Evolutionary conservation across 2,113 vertebrate species (phyloP).

Genomic region (Channa argus): DNA sequence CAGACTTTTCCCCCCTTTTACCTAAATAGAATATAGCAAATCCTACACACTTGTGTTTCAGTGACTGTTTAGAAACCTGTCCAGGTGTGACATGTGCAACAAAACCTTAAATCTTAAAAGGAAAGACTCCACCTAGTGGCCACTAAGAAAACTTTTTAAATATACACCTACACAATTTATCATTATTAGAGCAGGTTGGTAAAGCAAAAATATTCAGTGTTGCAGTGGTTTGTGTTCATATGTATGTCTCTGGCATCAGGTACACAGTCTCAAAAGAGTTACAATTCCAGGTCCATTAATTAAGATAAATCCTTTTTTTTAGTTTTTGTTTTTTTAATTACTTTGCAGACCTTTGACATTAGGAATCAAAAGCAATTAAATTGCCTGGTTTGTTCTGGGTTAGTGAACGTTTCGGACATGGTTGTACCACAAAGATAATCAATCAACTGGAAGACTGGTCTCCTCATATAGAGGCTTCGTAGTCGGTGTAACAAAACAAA

Average conservation of each 20-base stretch:
- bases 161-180: too few species aligned
- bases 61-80: background rate
- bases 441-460: conserved; percentile 6
- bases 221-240: background rate
- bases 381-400: conserved; percentile 18
- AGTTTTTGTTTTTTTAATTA: conserved; percentile 50
- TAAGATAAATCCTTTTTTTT: conserved; percentile 5
- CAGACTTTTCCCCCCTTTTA: background rate
- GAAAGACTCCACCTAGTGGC: conserved; percentile 45
- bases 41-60: background rate
- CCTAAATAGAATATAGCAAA: background rate
- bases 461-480: background rate
- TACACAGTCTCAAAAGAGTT: background rate
- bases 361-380: conserved; percentile 47
- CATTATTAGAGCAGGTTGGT: background rate
- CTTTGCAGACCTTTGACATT: conserved; percentile 20
- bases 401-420: conserved; percentile 27
- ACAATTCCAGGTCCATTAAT: background rate
- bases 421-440: conserved; percentile 27
- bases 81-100: background rate
- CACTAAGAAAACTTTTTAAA: conserved; percentile 9
- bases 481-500: background rate
- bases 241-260: conserved; percentile 7
- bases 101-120: background rate
- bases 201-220: background rate